Conservation (phyloP, 1,140 invertebrate genomes). For the Rhyacophila brunnea region DNA sequence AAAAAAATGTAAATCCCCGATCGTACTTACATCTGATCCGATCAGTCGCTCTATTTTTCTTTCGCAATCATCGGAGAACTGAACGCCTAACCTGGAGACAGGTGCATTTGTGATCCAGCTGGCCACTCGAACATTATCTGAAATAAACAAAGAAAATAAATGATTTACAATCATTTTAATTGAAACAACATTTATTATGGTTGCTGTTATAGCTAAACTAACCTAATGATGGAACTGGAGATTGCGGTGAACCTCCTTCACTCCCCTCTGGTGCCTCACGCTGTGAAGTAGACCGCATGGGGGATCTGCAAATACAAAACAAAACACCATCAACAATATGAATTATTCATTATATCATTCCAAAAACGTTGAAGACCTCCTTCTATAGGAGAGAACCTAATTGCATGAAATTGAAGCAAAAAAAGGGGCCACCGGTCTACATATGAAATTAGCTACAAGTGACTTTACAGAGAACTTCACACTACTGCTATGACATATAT, state of each 20-base stretch:
- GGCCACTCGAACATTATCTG: conserved; percentile 28
- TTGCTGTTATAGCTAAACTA: neutral
- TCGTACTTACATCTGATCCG: conserved; percentile 16
- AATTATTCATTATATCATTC: too few species aligned
- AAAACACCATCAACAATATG: too few species aligned
- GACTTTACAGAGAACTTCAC: too few species aligned
- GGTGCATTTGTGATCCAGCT: conserved; percentile 31
- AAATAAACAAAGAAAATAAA: conserved; percentile 2
- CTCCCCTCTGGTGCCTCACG: conserved; percentile 65
- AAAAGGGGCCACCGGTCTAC: too few species aligned
- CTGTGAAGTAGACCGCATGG: conserved; percentile 37
- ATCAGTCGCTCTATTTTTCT: conserved; percentile 25
- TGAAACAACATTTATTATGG: neutral
- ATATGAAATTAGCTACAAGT: too few species aligned
- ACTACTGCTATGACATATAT: too few species aligned
- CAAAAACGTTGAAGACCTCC: too few species aligned
- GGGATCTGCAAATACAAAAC: conserved; percentile 16
- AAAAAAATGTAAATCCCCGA: too few species aligned
- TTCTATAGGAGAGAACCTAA: too few species aligned
- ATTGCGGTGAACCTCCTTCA: conserved; percentile 47
- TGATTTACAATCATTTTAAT: neutral
- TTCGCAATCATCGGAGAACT: conserved; percentile 39
- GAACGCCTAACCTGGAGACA: conserved; percentile 21
- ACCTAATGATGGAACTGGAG: conserved; percentile 22
- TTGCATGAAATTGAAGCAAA: too few species aligned